These are phyloP conservation scores for Microtus oregoni DNA, from an alignment of 2,113 vertebrate species.

Conservation along the genomic window DNA sequence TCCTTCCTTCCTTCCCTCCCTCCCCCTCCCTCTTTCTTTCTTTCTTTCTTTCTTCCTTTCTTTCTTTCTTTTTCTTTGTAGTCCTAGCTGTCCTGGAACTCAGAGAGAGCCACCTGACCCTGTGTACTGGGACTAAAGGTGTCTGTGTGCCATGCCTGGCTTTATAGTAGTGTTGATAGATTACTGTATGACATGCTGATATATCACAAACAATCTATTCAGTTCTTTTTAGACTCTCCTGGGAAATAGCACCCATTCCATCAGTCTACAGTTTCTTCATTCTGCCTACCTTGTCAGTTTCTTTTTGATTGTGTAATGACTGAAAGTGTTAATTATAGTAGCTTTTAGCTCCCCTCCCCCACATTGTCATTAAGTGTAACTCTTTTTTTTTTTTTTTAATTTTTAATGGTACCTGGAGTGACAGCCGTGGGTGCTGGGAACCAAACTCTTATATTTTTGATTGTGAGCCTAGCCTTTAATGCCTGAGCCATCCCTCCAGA, in stretches of 20 bases:
- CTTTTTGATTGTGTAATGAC: slow-evolving; percentile 28
- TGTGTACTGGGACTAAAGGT: not conserved
- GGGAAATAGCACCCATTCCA: slow-evolving; percentile 32
- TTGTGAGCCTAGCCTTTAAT: too few species aligned
- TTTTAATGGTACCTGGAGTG: too few species aligned
- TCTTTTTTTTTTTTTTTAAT: not conserved
- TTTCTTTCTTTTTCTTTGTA: not conserved
- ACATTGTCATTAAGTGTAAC: not conserved
- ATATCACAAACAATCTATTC: slow-evolving; percentile 25
- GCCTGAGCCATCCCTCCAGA: too few species aligned
- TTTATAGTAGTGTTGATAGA: slow-evolving; percentile 20
- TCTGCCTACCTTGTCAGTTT: not conserved
- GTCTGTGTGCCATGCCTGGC: not conserved
- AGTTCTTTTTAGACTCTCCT: slow-evolving; percentile 49
- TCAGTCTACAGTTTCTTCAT: not conserved
- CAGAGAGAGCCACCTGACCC: not conserved
- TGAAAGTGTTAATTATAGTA: slow-evolving; percentile 19
- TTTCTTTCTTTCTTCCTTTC: not conserved
- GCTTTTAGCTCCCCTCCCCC: not conserved
- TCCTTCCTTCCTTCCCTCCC: too few species aligned
- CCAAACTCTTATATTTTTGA: too few species aligned
- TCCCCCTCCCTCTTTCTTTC: not conserved
- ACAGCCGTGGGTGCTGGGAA: too few species aligned
- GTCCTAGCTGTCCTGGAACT: not conserved
- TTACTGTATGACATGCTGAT: slow-evolving; percentile 8